phyloP scores from a whole-genome alignment of 1,140 invertebrate species.

The Listronotus oregonensis region DNA sequence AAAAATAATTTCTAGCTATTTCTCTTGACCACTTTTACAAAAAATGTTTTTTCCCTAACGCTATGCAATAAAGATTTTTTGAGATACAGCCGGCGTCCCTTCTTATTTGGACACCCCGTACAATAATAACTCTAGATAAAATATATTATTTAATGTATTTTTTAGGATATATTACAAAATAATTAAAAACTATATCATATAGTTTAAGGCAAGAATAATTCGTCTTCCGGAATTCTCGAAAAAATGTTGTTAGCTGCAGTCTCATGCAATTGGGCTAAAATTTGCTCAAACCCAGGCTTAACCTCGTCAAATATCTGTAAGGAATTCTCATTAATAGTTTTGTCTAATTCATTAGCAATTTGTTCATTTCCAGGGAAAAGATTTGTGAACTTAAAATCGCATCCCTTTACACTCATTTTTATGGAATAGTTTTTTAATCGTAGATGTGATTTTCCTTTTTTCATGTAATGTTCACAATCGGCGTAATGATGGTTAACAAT shows the following conservation, averaged over 20 bases:
- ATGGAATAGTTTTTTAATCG: conserved; percentile 26
- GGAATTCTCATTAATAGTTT: conserved; percentile 43
- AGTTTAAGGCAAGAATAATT: conserved; percentile 51
- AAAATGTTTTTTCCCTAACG: too few species aligned
- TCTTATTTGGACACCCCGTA: too few species aligned
- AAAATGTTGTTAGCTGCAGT: conserved; percentile 56
- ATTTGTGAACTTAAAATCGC: conserved; percentile 39
- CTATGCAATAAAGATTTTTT: too few species aligned
- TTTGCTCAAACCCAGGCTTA: conserved; percentile 41
- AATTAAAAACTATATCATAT: too few species aligned
- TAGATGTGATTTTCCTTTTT: conserved; percentile 35
- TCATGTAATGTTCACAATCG: conserved; percentile 44
- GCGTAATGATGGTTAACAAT: conserved; percentile 31
- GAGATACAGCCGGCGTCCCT: too few species aligned
- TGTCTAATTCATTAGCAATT: conserved; percentile 36
- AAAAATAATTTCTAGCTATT: too few species aligned
- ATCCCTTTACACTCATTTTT: conserved; percentile 24
- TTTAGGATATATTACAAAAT: too few species aligned
- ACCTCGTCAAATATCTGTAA: conserved; percentile 41
- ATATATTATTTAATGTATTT: too few species aligned
- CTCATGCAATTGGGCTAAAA: conserved; percentile 54
- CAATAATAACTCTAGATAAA: too few species aligned
- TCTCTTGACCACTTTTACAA: too few species aligned
- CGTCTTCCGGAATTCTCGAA: conserved; percentile 56
- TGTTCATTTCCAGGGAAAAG: conserved; percentile 42